A percentile compares a stretch with the other conserved stretches of the same genome.
Evolutionary conservation across 1,140 invertebrate species (phyloP).

Genomic region (Paralvinella palmiformis): DNA sequence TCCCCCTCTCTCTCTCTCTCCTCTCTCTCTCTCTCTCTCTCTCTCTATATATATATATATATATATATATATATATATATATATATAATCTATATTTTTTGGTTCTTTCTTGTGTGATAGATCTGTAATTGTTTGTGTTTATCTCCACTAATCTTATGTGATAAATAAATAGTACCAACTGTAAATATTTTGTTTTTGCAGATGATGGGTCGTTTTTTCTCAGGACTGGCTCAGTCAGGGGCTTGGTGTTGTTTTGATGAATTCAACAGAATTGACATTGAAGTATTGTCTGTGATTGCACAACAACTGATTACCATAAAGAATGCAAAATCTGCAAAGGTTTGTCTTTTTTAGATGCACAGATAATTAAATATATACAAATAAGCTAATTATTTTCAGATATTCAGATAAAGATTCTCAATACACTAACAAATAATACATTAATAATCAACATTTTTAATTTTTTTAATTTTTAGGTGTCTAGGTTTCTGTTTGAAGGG

Average conservation of each 20-base stretch:
- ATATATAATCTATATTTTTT: not conserved
- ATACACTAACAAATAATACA: not conserved
- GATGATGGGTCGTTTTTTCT: conserved; percentile 83
- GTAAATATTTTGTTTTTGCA: conserved; percentile 63
- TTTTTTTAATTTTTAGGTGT: conserved; percentile 27
- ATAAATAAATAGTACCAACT: not conserved
- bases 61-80: not conserved
- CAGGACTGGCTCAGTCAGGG: conserved; percentile 73
- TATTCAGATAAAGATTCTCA: not conserved
- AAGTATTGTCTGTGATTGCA: conserved; percentile 72
- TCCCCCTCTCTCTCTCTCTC: conserved; percentile 2
- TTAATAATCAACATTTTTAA: conserved; percentile 1
- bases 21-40: not conserved
- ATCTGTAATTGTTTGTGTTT: too few species aligned
- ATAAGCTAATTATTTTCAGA: not conserved
- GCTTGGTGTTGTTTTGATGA: conserved; percentile 91
- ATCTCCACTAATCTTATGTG: too few species aligned
- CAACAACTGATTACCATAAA: conserved; percentile 51
- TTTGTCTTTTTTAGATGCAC: conserved; percentile 39
- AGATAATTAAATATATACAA: not conserved
- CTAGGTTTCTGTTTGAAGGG: conserved; percentile 52
- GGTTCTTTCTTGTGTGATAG: not conserved
- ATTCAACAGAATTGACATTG: conserved; percentile 85
- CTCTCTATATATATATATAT: too few species aligned
- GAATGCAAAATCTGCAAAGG: conserved; percentile 57